Evolutionary conservation across 2,113 vertebrate genomes (phyloP).

Genomic region (Atractosteus spatula): DNA sequence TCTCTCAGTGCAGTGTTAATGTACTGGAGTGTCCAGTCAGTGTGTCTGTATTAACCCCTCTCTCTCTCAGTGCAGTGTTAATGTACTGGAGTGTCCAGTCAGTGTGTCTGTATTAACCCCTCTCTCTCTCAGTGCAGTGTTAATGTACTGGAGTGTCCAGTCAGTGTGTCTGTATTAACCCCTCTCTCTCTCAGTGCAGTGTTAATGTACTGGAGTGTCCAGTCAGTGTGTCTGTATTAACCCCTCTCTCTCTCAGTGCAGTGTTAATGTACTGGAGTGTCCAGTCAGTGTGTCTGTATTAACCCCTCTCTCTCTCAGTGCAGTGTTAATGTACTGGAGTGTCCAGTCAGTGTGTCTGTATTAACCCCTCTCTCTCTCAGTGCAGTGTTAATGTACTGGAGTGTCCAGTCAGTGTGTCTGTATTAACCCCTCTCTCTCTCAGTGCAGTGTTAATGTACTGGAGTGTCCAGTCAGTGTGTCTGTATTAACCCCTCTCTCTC

Average conservation of each 20-base stretch:
- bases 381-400: no score
- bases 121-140: neutral
- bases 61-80: slow-evolving; percentile 21
- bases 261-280: no score
- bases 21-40: no score
- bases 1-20: neutral
- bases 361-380: slow-evolving; percentile 39
- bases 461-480: slow-evolving; percentile 32
- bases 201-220: no score
- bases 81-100: slow-evolving; percentile 38
- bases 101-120: slow-evolving; percentile 11
- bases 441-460: slow-evolving; percentile 31
- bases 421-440: slow-evolving; percentile 30
- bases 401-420: no score
- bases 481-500: neutral
- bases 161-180: no score
- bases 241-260: slow-evolving; percentile 3
- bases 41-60: neutral
- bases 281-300: no score
- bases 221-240: neutral
- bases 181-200: no score
- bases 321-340: no score
- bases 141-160: no score
- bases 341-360: no score
- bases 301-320: slow-evolving; percentile 23